Conservation (phyloP, 2,113 vertebrate genomes). For the Nothocercus nigrocapillus region DNA sequence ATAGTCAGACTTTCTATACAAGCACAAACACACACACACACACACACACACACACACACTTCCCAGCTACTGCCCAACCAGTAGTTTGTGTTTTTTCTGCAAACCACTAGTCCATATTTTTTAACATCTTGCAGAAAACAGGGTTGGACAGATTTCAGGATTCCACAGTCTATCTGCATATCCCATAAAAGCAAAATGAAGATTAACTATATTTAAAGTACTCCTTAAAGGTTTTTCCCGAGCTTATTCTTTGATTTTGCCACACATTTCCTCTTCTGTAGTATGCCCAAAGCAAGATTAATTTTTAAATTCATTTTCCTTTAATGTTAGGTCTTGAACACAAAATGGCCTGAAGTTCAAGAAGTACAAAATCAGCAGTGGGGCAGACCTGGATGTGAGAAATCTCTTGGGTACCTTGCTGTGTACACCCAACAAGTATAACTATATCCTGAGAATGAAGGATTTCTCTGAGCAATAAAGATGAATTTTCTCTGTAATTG, state of each 20-base stretch:
- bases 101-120: background rate
- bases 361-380: background rate
- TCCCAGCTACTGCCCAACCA: background rate
- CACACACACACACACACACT: background rate
- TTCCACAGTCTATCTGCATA: background rate
- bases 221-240: background rate
- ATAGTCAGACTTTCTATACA: background rate
- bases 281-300: conserved; percentile 14
- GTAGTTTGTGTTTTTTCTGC: background rate
- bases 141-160: background rate
- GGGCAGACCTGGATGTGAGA: background rate
- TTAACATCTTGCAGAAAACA: background rate
- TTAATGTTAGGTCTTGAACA: conserved; percentile 38
- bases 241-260: conserved; percentile 16
- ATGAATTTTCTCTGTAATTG: background rate
- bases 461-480: background rate
- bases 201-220: background rate
- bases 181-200: background rate
- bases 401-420: background rate
- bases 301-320: conserved; percentile 40
- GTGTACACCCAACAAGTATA: background rate
- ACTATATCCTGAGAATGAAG: background rate
- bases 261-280: background rate
- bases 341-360: background rate
- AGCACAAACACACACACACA: background rate